Evolutionary conservation across 2,113 vertebrate species (phyloP).

Genomic region (Suncus etruscus): DNA sequence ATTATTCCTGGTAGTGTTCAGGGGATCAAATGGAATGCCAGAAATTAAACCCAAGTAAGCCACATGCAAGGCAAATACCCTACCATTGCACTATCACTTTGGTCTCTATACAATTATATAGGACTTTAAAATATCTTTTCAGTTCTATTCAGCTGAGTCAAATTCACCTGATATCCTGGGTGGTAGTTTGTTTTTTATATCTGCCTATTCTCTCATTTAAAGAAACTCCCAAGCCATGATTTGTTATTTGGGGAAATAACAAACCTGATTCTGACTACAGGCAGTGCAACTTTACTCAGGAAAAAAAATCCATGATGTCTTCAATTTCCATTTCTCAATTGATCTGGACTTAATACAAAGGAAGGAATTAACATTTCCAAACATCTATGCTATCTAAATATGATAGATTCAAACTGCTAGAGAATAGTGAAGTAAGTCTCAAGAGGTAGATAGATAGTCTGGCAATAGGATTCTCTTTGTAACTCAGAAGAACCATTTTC

Average conservation of each 20-base stretch:
- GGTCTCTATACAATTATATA: too few species aligned
- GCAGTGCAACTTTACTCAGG: not conserved
- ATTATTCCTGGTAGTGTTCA: too few species aligned
- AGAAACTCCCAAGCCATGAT: not conserved
- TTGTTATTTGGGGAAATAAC: too few species aligned
- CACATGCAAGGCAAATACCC: too few species aligned
- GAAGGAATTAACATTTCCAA: not conserved
- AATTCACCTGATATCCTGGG: not conserved
- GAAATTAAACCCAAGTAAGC: too few species aligned
- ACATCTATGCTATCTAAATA: not conserved
- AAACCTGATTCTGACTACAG: too few species aligned
- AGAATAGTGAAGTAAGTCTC: not conserved
- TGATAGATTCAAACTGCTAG: not conserved
- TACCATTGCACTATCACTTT: too few species aligned
- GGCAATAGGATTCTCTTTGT: too few species aligned
- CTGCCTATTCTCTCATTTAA: not conserved
- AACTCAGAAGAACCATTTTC: too few species aligned
- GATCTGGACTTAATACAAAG: not conserved
- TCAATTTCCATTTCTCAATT: slow-evolving; percentile 2
- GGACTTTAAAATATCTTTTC: not conserved
- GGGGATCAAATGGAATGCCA: too few species aligned
- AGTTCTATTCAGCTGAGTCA: not conserved
- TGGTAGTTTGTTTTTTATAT: not conserved
- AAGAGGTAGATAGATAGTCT: too few species aligned
- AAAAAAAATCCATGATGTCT: not conserved